Base-by-base conservation (phyloP, 2,888 invertebrate species). In the Sinotaia quadrata region DNA sequence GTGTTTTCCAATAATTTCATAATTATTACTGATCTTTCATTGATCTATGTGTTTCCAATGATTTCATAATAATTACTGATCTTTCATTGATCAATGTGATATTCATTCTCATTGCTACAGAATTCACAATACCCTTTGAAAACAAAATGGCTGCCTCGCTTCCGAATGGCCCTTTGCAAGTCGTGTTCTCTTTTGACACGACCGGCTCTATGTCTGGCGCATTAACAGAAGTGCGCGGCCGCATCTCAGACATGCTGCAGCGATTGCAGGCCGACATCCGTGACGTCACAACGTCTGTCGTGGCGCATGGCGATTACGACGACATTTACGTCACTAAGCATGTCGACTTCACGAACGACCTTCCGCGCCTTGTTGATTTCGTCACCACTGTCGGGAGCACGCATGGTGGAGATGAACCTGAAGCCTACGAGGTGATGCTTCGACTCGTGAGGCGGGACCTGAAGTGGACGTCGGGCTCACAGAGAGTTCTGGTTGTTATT, bases 261-360 rank as follows among this genome's bases (percentile, higher is more conserved):
- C 78, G 85, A 12, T 78, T 86, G 5, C 79, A 83, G 56, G 78
- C 81, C 34, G 87, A 86, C 75, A 84, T 86, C 47, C 84, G 84
- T 0, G 79, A 77, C 15, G 79, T 86, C 49, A 75, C 79, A 24
- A 78, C 85, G 12, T 83, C 81, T 4, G 77, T 86, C 27, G 76
- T 86, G 27, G 87, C 87, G 2, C 87, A 87, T 57, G 87, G 87
- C 0, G 86, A 86, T 71, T 87, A 87, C 71, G 84, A 84, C 72
- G 76, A 82, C 56, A 84, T n/a, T 10, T 84, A 84, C 73, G 76
- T 84, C 58, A 84, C 84, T 24, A 79, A 85, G 68, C 73, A 67
- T 62, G 63, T 78, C 2, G 81, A 84, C 63, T 80, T 84, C 59
- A 78, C 79, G 12, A 71, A 69, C 56, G 75, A 81, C 62, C 75